A percentile compares a stretch with the other conserved stretches of the same genome.
Conservation (phyloP, 2,888 invertebrate genomes). For the Orgyia antiqua region DNA sequence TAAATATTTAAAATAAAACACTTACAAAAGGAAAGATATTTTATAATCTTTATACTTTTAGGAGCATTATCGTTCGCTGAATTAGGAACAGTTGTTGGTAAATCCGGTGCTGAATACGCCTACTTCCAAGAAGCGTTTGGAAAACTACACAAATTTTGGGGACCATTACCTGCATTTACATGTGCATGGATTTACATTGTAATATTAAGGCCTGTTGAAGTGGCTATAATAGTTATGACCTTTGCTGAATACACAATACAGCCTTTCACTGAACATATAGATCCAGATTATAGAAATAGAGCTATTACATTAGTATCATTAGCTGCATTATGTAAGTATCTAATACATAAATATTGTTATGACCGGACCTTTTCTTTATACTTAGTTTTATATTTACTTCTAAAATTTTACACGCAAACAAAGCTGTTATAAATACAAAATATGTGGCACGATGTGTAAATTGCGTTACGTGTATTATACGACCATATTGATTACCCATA, state of each 20-base stretch:
- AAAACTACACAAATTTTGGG: slow-evolving; percentile 82
- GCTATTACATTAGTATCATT: slow-evolving; percentile 81
- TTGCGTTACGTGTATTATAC: no score
- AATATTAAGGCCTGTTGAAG: slow-evolving; percentile 86
- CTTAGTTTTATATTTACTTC: no score
- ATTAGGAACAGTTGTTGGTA: slow-evolving; percentile 86
- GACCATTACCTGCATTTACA: slow-evolving; percentile 84
- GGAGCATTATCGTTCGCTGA: slow-evolving; percentile 90
- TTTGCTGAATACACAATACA: slow-evolving; percentile 86
- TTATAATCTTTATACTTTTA: slow-evolving; percentile 43
- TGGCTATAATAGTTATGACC: slow-evolving; percentile 86
- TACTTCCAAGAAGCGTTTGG: slow-evolving; percentile 87
- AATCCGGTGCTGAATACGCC: slow-evolving; percentile 90
- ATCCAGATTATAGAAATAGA: slow-evolving; percentile 56
- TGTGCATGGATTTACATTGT: slow-evolving; percentile 88
- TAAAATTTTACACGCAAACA: no score
- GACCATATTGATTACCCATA: no score
- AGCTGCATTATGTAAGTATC: slow-evolving; percentile 80
- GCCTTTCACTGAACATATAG: slow-evolving; percentile 74
- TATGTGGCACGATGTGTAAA: no score
- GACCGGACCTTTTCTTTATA: no score
- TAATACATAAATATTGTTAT: background rate
- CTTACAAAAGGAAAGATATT: background rate
- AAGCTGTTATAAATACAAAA: no score
- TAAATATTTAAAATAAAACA: background rate